A percentile compares a stretch with the other conserved stretches of the same genome.
Evolutionary conservation across 2,888 invertebrate genomes (phyloP).

Genomic region (Bombylius discolor): DNA sequence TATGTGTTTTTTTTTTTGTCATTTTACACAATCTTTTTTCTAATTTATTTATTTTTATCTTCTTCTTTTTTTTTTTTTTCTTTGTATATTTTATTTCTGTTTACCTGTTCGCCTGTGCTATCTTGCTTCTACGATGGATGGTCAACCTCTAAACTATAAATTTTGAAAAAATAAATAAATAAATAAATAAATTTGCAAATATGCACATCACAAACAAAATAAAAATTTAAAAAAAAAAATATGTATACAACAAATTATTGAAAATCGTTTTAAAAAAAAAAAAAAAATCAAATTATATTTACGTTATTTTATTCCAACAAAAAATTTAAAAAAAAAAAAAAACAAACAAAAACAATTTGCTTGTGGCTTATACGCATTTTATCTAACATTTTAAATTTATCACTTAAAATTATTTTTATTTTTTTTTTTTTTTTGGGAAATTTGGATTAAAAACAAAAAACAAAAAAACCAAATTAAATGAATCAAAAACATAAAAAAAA

Average conservation of each 20-base stretch:
- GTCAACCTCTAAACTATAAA: conserved; percentile 17
- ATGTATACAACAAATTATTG: no score
- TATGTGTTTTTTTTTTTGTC: neutral
- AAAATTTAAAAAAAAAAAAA: conserved; percentile 1
- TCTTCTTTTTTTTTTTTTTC: conserved; percentile 17
- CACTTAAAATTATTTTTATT: neutral
- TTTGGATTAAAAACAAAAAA: no score
- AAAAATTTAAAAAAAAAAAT: neutral
- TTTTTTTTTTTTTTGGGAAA: neutral
- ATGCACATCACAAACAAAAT: neutral
- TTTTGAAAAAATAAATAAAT: neutral
- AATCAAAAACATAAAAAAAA: conserved; percentile 3
- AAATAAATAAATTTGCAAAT: neutral
- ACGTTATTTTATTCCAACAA: neutral
- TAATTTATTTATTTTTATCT: conserved; percentile 19
- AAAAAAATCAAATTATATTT: conserved; percentile 2
- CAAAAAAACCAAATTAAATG: no score
- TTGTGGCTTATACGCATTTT: conserved; percentile 8
- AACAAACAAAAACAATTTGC: conserved; percentile 9
- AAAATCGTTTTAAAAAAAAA: neutral
- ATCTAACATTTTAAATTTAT: conserved; percentile 4
- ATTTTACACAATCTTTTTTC: conserved; percentile 1
- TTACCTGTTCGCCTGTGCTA: conserved; percentile 31
- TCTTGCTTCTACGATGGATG: conserved; percentile 32
- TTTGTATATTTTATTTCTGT: conserved; percentile 29